phyloP scores from a whole-genome alignment of 1,140 invertebrate genomes.

The Drosophila insularis region DNA sequence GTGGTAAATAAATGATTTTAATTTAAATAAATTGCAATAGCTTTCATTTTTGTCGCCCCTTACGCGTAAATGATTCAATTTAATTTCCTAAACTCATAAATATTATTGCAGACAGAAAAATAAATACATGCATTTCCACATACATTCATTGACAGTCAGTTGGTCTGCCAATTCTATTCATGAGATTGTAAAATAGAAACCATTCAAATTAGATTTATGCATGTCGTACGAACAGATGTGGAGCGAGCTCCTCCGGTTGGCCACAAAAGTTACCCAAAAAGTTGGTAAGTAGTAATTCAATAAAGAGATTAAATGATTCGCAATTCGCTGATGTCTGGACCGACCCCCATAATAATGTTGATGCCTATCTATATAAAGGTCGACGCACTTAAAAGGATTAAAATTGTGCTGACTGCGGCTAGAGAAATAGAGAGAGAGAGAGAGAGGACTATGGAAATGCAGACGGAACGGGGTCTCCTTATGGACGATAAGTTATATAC shows the following conservation, averaged over 20 bases:
- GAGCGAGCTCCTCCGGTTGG: constrained; percentile 21
- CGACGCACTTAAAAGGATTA: constrained; percentile 76
- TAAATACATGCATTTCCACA: neutral
- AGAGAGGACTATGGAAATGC: neutral
- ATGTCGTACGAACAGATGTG: constrained; percentile 54
- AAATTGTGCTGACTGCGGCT: constrained; percentile 62
- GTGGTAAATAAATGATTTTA: neutral
- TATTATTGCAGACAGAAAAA: constrained; percentile 43
- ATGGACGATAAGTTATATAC: too few relatives aligned
- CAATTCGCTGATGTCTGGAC: constrained; percentile 16
- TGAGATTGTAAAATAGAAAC: constrained; percentile 33
- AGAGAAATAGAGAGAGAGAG: constrained; percentile 20
- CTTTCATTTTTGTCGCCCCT: constrained; percentile 36
- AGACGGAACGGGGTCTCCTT: too few relatives aligned
- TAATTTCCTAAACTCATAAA: constrained; percentile 70
- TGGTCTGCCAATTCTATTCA: neutral
- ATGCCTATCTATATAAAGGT: constrained; percentile 12
- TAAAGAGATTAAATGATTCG: constrained; percentile 71
- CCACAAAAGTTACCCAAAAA: constrained; percentile 32
- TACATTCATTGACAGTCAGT: neutral
- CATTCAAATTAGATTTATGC: constrained; percentile 68
- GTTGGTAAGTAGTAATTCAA: constrained; percentile 40
- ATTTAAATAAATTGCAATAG: constrained; percentile 29
- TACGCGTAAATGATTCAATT: constrained; percentile 52
- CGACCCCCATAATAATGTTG: neutral